A percentile compares a stretch with the other conserved stretches of the same genome.
phyloP scores from a whole-genome alignment of 2,113 vertebrate genomes.

The Chrysemys picta region DNA sequence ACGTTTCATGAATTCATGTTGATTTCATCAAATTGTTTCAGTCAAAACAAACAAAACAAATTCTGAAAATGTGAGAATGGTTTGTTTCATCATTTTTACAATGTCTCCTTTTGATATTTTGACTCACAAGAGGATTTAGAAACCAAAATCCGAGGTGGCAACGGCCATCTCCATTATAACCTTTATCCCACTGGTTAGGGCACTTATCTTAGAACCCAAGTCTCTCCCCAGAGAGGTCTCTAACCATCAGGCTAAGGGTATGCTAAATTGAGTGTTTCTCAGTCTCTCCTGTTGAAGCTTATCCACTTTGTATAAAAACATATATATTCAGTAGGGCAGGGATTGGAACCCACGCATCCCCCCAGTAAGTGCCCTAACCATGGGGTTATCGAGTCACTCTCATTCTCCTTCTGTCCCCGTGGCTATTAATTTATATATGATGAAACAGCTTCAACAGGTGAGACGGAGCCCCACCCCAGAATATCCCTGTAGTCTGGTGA shows the following conservation, averaged over 20 bases:
- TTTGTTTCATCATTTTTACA: background rate
- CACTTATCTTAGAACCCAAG: background rate
- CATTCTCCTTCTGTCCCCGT: background rate
- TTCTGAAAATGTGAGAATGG: background rate
- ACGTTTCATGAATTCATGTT: background rate
- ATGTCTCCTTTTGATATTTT: background rate
- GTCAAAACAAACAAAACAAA: background rate
- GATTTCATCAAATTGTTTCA: background rate
- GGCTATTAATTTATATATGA: background rate
- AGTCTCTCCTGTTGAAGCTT: background rate
- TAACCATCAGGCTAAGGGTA: background rate
- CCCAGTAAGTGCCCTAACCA: background rate
- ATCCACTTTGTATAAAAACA: background rate
- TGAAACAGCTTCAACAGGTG: background rate
- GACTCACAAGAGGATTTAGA: background rate
- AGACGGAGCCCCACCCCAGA: background rate
- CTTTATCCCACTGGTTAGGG: background rate
- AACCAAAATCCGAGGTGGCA: background rate
- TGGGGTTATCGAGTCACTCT: background rate
- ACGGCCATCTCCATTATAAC: background rate
- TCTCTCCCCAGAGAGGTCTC: background rate
- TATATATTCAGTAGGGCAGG: background rate
- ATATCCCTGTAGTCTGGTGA: background rate
- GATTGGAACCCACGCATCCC: background rate
- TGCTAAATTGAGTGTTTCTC: background rate